Evolutionary conservation across 2,888 invertebrate genomes (phyloP), one percentile per base, ranked within the genome.

Genomic region (Euclidia mi): DNA sequence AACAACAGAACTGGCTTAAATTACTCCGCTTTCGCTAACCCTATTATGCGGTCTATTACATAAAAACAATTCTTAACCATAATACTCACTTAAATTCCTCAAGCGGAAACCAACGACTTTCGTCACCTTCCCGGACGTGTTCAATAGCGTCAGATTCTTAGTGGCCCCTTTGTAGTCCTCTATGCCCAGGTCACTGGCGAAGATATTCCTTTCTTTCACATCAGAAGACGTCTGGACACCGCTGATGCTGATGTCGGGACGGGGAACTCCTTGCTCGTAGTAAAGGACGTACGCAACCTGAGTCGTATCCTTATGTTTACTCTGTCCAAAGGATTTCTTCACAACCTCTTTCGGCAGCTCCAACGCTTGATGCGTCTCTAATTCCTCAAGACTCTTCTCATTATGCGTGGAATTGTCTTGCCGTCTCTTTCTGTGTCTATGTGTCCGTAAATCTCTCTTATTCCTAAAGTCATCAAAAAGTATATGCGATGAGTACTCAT

Each of bases 231-330:
- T 85, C 55, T 85, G 91, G 0, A 88, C 84, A 1, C 89, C 89
- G 3, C 65, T 65, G 0, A 89, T 80, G 2, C 77, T 68, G 3
- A 80, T 65, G 31, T 90, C 91, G 29, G 81, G 87, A 14, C 85
- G 86, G 0, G 89, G 78, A 0, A 86, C 81, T 0, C 95, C 94
- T 58, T 93, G 89, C 34, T 95, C 94, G 37, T 92, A 94, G 63
- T 92, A 95, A 25, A 95, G 61, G 0, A 94, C 93, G 50, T 94
- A 95, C 0, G 91, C 94, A 1, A 94, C 87, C 47, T 90, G 88
- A 0, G 88, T 86, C 0, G 87, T 80, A 35, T 88, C 85, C 35
- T 81, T 87, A 43, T 84, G 81, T 31, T 79, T 79, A 12, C 58
- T 59, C 1, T 81, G 79, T 0, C 71, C 57, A 41, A 79, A 76